Conservation (phyloP, 37 sponge, comb jelly and placozoan genomes). For the Ephydatia muelleri region DNA sequence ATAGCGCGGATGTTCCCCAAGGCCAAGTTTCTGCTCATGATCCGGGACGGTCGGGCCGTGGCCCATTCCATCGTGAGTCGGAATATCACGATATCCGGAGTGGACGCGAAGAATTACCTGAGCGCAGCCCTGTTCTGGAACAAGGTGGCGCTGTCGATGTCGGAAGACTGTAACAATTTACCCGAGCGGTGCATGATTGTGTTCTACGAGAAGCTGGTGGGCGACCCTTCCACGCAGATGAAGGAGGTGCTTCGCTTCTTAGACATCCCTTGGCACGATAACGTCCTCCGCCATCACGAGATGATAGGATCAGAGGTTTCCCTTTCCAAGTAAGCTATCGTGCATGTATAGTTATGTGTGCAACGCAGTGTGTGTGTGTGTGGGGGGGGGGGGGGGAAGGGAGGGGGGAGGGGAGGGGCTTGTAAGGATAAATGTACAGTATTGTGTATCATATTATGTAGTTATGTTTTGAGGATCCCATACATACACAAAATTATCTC, state of each 20-base stretch:
- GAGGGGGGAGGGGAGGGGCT: not conserved
- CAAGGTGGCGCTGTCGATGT: conserved; percentile 58
- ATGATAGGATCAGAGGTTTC: conserved; percentile 56
- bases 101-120: conserved; percentile 58
- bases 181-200: conserved; percentile 51
- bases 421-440: too few relatives aligned
- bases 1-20: conserved; percentile 68
- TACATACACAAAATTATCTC: too few relatives aligned
- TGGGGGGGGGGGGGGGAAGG: not conserved
- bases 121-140: conserved; percentile 86
- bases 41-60: conserved; percentile 89
- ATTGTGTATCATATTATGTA: too few relatives aligned
- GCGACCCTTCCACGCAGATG: conserved; percentile 55
- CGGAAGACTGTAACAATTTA: conserved; percentile 27
- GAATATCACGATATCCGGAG: conserved; percentile 82
- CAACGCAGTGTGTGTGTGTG: not conserved
- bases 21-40: conserved; percentile 81
- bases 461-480: too few relatives aligned
- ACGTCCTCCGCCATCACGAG: conserved; percentile 77
- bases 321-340: conserved; percentile 67
- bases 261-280: conserved; percentile 72
- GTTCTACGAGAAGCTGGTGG: conserved; percentile 81
- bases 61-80: conserved; percentile 85
- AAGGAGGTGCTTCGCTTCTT: conserved; percentile 59
- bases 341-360: conserved; percentile 3